phyloP scores from a whole-genome alignment of 2,888 invertebrate genomes.

The Alentia gelatinosa region DNA sequence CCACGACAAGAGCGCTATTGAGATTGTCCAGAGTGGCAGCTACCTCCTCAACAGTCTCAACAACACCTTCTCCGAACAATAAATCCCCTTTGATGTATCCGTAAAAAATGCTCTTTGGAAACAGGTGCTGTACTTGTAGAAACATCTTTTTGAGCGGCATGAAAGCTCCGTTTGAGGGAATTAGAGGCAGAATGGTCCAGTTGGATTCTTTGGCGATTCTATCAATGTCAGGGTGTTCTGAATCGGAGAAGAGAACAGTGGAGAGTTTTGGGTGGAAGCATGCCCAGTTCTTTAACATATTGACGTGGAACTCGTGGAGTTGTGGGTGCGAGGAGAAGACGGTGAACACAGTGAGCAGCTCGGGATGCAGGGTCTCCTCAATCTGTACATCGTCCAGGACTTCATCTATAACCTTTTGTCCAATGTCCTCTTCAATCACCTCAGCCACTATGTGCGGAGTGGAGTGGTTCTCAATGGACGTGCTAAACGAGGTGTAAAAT shows the following conservation, averaged over 20 bases:
- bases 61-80: not conserved
- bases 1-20: not conserved
- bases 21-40: not conserved
- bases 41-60: not conserved
- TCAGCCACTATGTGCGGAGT: not conserved
- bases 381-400: not conserved
- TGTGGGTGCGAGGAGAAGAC: not conserved
- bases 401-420: not conserved
- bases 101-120: not conserved
- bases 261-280: not conserved
- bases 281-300: slow-evolving; percentile 25
- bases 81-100: not conserved
- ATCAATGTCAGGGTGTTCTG: not conserved
- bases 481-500: not conserved
- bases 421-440: not conserved
- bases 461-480: not conserved
- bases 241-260: not conserved
- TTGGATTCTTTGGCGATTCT: not conserved
- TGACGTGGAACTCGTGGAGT: not conserved
- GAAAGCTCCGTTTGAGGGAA: not conserved
- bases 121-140: not conserved
- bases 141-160: slow-evolving; percentile 25
- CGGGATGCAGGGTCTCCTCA: not conserved
- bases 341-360: not conserved
- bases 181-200: not conserved